Conservation (phyloP, 2,113 vertebrate species). For the Naja naja region DNA sequence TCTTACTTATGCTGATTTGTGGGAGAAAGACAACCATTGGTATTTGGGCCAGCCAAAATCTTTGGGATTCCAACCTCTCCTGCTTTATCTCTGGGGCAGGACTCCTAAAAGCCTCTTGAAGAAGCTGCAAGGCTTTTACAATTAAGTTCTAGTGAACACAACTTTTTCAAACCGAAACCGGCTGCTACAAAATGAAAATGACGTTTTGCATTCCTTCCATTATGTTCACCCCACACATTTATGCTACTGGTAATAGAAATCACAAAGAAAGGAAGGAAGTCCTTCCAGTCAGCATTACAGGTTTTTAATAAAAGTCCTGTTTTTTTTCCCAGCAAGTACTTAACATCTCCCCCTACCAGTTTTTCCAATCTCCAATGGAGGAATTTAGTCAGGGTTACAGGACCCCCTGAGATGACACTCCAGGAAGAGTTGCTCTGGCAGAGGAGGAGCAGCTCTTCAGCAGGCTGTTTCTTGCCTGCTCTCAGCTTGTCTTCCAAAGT, state of each 20-base stretch:
- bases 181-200: neutral
- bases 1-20: conserved; percentile 32
- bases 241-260: neutral
- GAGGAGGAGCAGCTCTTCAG: neutral
- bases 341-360: conserved; percentile 25
- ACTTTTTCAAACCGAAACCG: neutral
- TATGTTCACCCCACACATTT: neutral
- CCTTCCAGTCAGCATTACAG: neutral
- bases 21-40: neutral
- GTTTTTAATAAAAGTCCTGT: neutral
- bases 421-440: neutral
- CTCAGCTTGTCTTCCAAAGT: neutral
- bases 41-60: neutral
- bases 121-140: neutral
- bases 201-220: neutral
- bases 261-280: neutral
- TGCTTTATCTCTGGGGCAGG: conserved; percentile 14
- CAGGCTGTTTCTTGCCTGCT: neutral
- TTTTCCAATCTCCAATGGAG: neutral
- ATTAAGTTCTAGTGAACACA: neutral
- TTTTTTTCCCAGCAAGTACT: neutral
- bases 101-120: conserved; percentile 20
- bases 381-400: neutral
- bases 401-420: neutral
- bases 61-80: neutral